phyloP scores from a whole-genome alignment of 1,140 invertebrate genomes.

The Platorchestia sp. region DNA sequence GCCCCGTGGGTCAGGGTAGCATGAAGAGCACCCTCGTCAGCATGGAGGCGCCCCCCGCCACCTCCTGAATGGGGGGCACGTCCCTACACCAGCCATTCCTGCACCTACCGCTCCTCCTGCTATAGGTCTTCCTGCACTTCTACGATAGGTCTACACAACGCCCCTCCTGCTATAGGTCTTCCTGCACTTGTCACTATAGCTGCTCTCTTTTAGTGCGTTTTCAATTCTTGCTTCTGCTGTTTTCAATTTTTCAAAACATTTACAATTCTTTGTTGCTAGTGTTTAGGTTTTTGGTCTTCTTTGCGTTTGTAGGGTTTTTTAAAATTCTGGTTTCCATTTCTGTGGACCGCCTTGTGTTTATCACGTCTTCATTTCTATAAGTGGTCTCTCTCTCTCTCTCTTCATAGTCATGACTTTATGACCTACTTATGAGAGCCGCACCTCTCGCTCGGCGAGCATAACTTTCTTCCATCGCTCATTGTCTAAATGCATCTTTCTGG shows the following conservation, averaged over 20 bases:
- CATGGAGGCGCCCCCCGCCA: conserved; percentile 42
- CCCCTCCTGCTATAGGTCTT: background rate
- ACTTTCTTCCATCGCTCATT: too few relatives aligned
- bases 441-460: too few relatives aligned
- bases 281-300: too few relatives aligned
- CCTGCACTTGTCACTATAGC: background rate
- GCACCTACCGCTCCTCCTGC: background rate
- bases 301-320: too few relatives aligned
- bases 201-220: background rate
- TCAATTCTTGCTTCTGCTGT: background rate
- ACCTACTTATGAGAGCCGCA: too few relatives aligned
- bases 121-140: background rate
- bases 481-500: background rate
- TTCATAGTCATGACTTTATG: background rate
- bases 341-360: background rate
- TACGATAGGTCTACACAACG: background rate
- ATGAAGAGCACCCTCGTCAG: conserved; percentile 24
- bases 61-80: conserved; percentile 18
- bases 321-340: too few relatives aligned
- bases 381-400: too few relatives aligned
- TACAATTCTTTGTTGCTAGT: too few relatives aligned
- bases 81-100: too few relatives aligned
- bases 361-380: background rate
- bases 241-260: background rate
- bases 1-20: background rate